Percentiles rank a stretch among this genome's conserved stretches.
Evolutionary conservation across 2,888 invertebrate genomes (phyloP).

Genomic region (Apamea crenata): DNA sequence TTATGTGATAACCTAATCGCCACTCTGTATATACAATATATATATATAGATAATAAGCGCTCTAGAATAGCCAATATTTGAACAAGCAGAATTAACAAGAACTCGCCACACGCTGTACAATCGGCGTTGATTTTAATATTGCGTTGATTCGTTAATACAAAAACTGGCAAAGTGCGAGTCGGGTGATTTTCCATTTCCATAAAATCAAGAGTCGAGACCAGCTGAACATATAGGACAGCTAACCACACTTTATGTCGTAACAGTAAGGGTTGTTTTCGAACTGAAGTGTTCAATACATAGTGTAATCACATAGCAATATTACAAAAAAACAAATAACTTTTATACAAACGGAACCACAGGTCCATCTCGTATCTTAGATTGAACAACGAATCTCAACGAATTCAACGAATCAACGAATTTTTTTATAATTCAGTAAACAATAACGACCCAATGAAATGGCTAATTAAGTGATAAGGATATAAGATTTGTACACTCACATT

Average conservation of each 20-base stretch:
- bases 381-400: no score
- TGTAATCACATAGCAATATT: not conserved
- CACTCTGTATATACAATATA: no score
- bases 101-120: no score
- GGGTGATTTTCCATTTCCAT: not conserved
- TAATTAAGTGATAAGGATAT: constrained; percentile 44
- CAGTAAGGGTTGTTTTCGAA: not conserved
- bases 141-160: not conserved
- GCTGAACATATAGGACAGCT: not conserved
- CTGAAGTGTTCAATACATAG: not conserved
- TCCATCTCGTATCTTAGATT: not conserved
- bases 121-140: not conserved
- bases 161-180: not conserved
- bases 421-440: constrained; percentile 24
- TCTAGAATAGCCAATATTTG: not conserved
- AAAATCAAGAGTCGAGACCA: not conserved
- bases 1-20: no score
- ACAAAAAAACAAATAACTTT: not conserved
- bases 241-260: not conserved
- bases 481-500: not conserved
- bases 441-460: constrained; percentile 2
- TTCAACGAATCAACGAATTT: no score
- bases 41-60: not conserved
- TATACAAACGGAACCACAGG: not conserved
- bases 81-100: not conserved